These are phyloP conservation scores for Marronus borbonicus DNA, from an alignment of 2,888 invertebrate species.

Conservation along the genomic window DNA sequence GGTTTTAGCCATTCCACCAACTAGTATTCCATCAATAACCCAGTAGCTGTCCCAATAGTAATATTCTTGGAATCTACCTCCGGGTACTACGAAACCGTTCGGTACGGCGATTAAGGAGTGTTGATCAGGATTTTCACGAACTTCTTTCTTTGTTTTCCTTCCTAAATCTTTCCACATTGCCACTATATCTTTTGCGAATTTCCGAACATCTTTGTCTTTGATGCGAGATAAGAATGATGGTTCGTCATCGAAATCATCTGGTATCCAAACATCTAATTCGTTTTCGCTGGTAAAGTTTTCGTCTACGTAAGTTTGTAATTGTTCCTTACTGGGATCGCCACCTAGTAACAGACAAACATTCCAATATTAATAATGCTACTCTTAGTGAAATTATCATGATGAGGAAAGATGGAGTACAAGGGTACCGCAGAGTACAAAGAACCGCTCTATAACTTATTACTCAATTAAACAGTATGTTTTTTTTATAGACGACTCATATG, in stretches of 20 bases:
- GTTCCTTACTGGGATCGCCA: conserved; percentile 69
- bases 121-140: conserved; percentile 69
- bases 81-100: conserved; percentile 78
- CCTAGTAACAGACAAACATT: conserved; percentile 1
- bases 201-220: conserved; percentile 72
- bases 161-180: conserved; percentile 77
- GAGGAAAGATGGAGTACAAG: too few species aligned
- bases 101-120: conserved; percentile 69
- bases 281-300: conserved; percentile 74
- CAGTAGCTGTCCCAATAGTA: conserved; percentile 94
- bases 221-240: conserved; percentile 77
- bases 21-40: conserved; percentile 85
- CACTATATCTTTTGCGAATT: conserved; percentile 78
- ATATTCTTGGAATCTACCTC: conserved; percentile 81
- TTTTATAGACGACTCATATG: too few species aligned
- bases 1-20: conserved; percentile 83
- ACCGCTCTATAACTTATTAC: too few species aligned
- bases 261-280: conserved; percentile 76
- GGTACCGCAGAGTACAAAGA: too few species aligned
- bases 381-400: too few species aligned
- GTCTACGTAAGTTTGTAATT: conserved; percentile 74
- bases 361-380: background rate
- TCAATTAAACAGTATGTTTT: too few species aligned
- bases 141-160: conserved; percentile 75
- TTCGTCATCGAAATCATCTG: conserved; percentile 73